Conservation (phyloP, 2,797 vertebrate species). For the Hydrocynus forskahlii region DNA sequence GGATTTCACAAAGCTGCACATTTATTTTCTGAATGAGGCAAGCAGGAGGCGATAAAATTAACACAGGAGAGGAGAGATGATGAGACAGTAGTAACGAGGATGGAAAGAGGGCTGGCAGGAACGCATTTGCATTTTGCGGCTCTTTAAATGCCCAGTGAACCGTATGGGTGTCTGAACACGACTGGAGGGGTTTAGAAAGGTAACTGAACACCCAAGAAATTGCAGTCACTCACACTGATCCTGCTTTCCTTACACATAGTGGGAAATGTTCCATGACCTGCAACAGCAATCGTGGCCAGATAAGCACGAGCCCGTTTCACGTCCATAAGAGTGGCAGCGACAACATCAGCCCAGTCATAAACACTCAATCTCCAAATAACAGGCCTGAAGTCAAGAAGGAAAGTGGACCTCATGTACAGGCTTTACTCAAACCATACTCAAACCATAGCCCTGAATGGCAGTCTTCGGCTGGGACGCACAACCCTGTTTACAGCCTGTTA, state of each 20-base stretch:
- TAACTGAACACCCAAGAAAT: constrained; percentile 60
- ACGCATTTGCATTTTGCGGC: constrained; percentile 57
- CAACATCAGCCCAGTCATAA: constrained; percentile 62
- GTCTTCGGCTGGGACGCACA: constrained; percentile 42
- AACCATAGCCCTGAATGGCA: constrained; percentile 45
- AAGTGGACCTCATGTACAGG: constrained; percentile 35
- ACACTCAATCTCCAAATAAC: constrained; percentile 55
- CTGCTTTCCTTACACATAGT: not conserved
- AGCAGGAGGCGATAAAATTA: constrained; percentile 44
- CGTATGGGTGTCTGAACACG: constrained; percentile 48
- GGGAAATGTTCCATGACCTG: not conserved
- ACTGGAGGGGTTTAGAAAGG: constrained; percentile 55
- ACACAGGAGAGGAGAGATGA: constrained; percentile 21
- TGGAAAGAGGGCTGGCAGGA: constrained; percentile 8
- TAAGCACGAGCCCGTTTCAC: constrained; percentile 63
- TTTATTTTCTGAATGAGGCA: constrained; percentile 53
- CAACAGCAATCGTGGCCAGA: constrained; percentile 58
- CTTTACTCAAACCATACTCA: constrained; percentile 53
- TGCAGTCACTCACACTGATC: constrained; percentile 53
- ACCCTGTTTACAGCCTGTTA: not conserved
- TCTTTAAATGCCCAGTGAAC: constrained; percentile 61
- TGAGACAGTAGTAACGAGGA: constrained; percentile 16
- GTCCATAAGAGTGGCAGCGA: constrained; percentile 68
- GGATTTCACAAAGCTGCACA: constrained; percentile 42
- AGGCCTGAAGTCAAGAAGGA: constrained; percentile 42